Percentiles rank a stretch among this genome's conserved stretches.
Evolutionary conservation across 2,113 vertebrate species (phyloP).

Genomic region (Gymnocephalus cernua): DNA sequence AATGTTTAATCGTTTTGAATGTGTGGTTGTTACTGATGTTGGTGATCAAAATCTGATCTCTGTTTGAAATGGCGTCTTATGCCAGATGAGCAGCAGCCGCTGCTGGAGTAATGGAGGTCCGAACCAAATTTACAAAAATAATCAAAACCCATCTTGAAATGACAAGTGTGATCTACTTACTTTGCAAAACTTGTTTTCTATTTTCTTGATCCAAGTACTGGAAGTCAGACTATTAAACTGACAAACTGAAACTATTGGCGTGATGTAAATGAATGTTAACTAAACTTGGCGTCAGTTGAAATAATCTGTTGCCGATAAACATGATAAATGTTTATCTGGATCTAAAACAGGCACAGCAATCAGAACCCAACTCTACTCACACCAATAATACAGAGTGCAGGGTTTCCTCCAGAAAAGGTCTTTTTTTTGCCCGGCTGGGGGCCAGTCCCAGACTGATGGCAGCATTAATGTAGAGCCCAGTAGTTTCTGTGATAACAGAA

Average conservation of each 20-base stretch:
- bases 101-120: not conserved
- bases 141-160: not conserved
- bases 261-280: not conserved
- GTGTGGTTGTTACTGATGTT: not conserved
- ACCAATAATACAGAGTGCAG: not conserved
- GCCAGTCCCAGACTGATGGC: no score
- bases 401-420: no score
- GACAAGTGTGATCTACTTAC: not conserved
- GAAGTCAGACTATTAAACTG: not conserved
- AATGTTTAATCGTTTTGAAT: slow-evolving; percentile 1
- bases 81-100: not conserved
- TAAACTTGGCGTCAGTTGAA: not conserved
- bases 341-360: not conserved
- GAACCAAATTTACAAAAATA: not conserved
- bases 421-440: no score
- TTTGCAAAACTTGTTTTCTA: not conserved
- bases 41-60: not conserved
- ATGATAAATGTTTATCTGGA: not conserved
- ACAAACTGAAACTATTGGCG: not conserved
- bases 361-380: not conserved
- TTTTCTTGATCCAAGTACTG: not conserved
- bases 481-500: no score
- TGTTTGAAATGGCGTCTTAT: not conserved
- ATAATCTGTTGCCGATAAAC: not conserved
- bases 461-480: no score